Conservation (phyloP, 2,888 invertebrate genomes). For the Eulithis prunata region DNA sequence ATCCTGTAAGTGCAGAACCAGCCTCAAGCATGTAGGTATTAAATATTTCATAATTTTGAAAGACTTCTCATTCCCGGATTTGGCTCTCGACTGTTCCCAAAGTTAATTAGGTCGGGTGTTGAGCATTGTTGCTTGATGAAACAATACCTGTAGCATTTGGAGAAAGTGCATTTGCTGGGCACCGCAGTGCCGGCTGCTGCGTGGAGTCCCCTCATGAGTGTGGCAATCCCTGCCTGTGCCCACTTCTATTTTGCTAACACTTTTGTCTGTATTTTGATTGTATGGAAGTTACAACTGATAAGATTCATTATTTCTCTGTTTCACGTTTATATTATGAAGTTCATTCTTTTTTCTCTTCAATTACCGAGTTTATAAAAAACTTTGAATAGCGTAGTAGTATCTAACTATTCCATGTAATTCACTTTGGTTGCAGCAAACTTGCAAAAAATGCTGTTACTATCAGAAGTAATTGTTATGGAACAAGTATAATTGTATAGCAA, state of each 20-base stretch:
- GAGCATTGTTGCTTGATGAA: slow-evolving; percentile 67
- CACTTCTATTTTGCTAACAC: slow-evolving; percentile 56
- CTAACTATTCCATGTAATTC: slow-evolving; percentile 19
- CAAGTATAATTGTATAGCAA: slow-evolving; percentile 29
- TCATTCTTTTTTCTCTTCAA: slow-evolving; percentile 35
- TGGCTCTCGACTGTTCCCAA: slow-evolving; percentile 80
- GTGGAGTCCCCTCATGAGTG: slow-evolving; percentile 52
- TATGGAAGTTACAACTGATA: slow-evolving; percentile 56
- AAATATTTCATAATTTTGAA: slow-evolving; percentile 82
- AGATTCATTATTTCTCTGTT: slow-evolving; percentile 66
- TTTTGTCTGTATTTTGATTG: slow-evolving; percentile 63
- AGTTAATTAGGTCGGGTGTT: slow-evolving; percentile 74
- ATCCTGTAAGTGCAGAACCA: slow-evolving; percentile 65
- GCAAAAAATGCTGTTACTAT: slow-evolving; percentile 62
- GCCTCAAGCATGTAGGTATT: slow-evolving; percentile 76
- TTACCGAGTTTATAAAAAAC: slow-evolving; percentile 26
- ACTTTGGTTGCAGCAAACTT: slow-evolving; percentile 19
- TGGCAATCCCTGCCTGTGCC: slow-evolving; percentile 46
- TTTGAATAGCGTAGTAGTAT: slow-evolving; percentile 6
- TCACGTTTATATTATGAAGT: slow-evolving; percentile 52
- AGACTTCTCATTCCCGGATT: slow-evolving; percentile 83
- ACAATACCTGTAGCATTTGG: slow-evolving; percentile 72
- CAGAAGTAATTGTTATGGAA: slow-evolving; percentile 60
- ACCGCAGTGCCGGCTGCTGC: slow-evolving; percentile 59
- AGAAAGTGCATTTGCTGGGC: slow-evolving; percentile 78